Evolutionary conservation across 2,888 invertebrate genomes (phyloP).

Genomic region (Biston betularia): DNA sequence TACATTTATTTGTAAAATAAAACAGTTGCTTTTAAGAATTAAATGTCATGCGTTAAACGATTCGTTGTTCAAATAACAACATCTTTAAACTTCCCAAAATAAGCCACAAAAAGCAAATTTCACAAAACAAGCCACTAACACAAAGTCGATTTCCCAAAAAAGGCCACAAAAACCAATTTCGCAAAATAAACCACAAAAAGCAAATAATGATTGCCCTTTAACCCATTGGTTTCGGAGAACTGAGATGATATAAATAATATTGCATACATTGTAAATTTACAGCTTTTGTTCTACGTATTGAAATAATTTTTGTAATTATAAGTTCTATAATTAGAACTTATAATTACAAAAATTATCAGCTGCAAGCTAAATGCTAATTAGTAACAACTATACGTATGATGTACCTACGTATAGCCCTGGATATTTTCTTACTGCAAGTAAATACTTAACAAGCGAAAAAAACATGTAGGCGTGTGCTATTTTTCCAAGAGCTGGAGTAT

Average conservation of each 20-base stretch:
- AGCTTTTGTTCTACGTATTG: slow-evolving; percentile 21
- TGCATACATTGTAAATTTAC: not conserved
- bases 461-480: slow-evolving; percentile 4
- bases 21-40: too few relatives aligned
- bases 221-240: not conserved
- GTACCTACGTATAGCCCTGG: not conserved
- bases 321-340: too few relatives aligned
- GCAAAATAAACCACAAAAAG: not conserved
- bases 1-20: too few relatives aligned
- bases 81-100: too few relatives aligned
- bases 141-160: too few relatives aligned
- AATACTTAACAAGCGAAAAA: not conserved
- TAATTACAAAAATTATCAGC: slow-evolving; percentile 11
- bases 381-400: not conserved
- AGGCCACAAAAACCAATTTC: not conserved
- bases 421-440: not conserved
- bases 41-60: too few relatives aligned
- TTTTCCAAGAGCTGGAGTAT: slow-evolving; percentile 1
- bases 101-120: not conserved
- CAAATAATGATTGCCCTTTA: slow-evolving; percentile 1
- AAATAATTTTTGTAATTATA: too few relatives aligned
- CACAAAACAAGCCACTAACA: not conserved
- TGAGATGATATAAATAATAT: not conserved
- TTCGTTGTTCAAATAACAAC: too few relatives aligned
- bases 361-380: slow-evolving; percentile 11